These are phyloP conservation scores for Druon quercuslanigerum DNA, from an alignment of 1,140 invertebrate genomes.

Conservation along the genomic window DNA sequence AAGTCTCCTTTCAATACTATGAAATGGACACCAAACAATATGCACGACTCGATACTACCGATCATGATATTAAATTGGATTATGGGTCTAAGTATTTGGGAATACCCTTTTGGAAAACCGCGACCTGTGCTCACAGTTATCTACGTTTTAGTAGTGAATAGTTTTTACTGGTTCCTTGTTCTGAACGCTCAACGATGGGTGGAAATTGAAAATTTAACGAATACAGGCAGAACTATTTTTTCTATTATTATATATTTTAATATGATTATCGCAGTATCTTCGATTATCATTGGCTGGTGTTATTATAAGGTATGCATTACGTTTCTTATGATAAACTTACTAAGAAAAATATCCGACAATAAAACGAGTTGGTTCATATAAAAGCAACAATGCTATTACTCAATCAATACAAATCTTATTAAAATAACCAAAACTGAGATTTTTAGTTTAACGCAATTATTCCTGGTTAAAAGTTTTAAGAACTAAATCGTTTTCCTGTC, in stretches of 20 bases:
- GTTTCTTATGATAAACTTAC: not conserved
- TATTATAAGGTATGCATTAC: not conserved
- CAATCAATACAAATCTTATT: too few species aligned
- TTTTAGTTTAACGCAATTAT: too few species aligned
- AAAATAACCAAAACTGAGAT: too few species aligned
- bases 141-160: not conserved
- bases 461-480: too few species aligned
- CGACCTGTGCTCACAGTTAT: not conserved
- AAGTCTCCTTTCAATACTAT: not conserved
- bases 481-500: too few species aligned
- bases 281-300: not conserved
- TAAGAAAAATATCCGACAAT: too few species aligned
- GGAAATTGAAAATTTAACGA: not conserved
- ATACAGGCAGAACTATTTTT: not conserved
- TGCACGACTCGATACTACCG: not conserved
- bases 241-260: not conserved
- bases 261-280: not conserved
- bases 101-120: slow-evolving; percentile 2
- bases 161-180: not conserved
- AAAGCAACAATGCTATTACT: too few species aligned
- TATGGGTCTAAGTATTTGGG: not conserved
- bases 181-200: not conserved
- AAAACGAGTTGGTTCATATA: too few species aligned
- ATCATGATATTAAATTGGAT: not conserved
- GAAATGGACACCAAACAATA: slow-evolving; percentile 12